phyloP scores from a whole-genome alignment of 2,888 invertebrate species.

The Eugnorisma glareosa region DNA sequence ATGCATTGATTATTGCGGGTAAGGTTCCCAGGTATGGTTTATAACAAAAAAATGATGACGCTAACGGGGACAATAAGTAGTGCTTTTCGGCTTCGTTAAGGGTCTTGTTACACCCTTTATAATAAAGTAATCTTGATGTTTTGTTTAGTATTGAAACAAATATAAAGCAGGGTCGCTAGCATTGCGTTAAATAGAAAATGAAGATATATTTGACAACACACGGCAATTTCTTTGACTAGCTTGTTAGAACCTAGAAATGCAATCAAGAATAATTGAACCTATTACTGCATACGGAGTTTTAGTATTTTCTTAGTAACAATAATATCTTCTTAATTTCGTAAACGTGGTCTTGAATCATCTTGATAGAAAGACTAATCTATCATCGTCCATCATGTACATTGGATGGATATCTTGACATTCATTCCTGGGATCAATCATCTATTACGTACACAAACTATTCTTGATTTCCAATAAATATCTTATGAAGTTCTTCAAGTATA shows the following conservation, averaged over 20 bases:
- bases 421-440: slow-evolving; percentile 26
- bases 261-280: background rate
- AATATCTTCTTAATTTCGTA: slow-evolving; percentile 18
- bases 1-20: too few species aligned
- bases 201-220: background rate
- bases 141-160: too few species aligned
- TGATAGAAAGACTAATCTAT: slow-evolving; percentile 32
- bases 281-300: background rate
- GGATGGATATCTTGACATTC: slow-evolving; percentile 11
- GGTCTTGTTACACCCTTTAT: too few species aligned
- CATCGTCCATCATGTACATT: slow-evolving; percentile 35
- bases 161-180: background rate
- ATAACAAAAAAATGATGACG: too few species aligned
- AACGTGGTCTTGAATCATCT: slow-evolving; percentile 15
- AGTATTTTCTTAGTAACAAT: slow-evolving; percentile 17
- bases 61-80: too few species aligned
- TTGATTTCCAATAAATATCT: background rate
- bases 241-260: background rate
- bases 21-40: too few species aligned
- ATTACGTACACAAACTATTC: background rate
- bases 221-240: background rate
- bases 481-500: background rate
- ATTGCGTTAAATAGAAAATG: too few species aligned
- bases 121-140: too few species aligned
- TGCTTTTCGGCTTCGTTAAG: too few species aligned